Evolutionary conservation across 2,888 invertebrate species (phyloP), one percentile per base, ranked within the genome.

Genomic region (Lepidochrysops patricia): DNA sequence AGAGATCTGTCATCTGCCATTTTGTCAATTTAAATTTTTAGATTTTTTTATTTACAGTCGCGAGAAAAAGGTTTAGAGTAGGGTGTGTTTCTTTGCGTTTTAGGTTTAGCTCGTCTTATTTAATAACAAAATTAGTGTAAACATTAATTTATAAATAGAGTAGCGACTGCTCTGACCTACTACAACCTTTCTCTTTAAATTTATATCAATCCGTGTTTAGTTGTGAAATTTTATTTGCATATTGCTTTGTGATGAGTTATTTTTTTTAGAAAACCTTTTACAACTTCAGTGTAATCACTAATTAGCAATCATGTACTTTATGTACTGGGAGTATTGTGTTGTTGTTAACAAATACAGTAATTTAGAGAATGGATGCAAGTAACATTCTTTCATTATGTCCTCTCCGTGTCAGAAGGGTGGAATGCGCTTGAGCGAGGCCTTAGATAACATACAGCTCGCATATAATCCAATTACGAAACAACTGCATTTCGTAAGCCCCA

Each of bases 391-490:
- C 59, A 35, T 72, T 68, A 86, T 84, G 87, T 81, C 86, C 69
- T 72, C 75, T 65, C 82, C 88, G 67, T 89, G 89, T 74, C 81
- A 82, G 70, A 89, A 86, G 76, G 84, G 90, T 74, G 91, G 91
- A 75, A 84, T 91, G 77, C 90, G 91, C 64, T 86, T 94, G 64
- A 93, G 92, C 73, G 92, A 93, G 79, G 93, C 94, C 58, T 80
- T 94, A 70, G 92, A 94, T 74, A 93, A 91, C 76, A 93, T 94
- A 87, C 93, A 94, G 66, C 80, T 94, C 65, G 93, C 94, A 2
- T 94, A 94, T 80, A 94, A 93, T 76, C 94, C 94, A 12, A 89
- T 93, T 56, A 94, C 94, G 25, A 94, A 93, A 75, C 93, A 94
- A 70, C 79, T 94, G 64, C 94, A 93, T 79, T 90, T 93, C 57